phyloP scores from a whole-genome alignment of 2,797 vertebrate genomes.

The Enteromius mattozi region DNA sequence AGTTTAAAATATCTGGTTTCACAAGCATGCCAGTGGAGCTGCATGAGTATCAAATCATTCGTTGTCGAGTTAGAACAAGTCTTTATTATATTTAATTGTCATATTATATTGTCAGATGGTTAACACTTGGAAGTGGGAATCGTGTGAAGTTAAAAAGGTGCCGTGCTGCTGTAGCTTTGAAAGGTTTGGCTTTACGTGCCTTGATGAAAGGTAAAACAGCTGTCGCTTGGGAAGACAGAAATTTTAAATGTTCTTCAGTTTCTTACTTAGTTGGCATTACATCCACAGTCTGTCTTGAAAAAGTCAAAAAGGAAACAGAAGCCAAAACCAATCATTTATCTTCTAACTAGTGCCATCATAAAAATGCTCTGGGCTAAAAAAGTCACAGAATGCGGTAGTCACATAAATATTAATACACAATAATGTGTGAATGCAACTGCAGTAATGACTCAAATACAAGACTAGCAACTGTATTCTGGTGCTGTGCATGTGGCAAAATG shows the following conservation, averaged over 20 bases:
- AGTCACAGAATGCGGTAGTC: too few species aligned
- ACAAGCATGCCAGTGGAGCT: neutral
- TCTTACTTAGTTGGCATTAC: neutral
- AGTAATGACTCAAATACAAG: too few species aligned
- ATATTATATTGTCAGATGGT: constrained; percentile 7
- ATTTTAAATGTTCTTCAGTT: neutral
- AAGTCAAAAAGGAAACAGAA: neutral
- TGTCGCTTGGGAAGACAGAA: constrained; percentile 3
- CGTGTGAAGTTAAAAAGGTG: constrained; percentile 21
- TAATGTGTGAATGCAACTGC: too few species aligned
- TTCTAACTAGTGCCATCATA: neutral
- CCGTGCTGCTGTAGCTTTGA: neutral
- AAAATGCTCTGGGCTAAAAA: neutral
- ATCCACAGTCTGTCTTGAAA: neutral
- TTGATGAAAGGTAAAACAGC: constrained; percentile 17
- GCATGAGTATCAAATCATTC: neutral
- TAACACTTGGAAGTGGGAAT: constrained; percentile 11
- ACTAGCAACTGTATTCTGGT: too few species aligned
- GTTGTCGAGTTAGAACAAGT: neutral
- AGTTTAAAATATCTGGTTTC: neutral
- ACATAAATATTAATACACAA: too few species aligned
- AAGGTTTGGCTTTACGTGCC: constrained; percentile 8
- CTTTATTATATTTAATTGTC: constrained; percentile 10
- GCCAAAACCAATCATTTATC: neutral
- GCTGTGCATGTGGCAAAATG: too few species aligned